Conservation (phyloP, 1,140 invertebrate genomes). For the Sycophaga agraensis region DNA sequence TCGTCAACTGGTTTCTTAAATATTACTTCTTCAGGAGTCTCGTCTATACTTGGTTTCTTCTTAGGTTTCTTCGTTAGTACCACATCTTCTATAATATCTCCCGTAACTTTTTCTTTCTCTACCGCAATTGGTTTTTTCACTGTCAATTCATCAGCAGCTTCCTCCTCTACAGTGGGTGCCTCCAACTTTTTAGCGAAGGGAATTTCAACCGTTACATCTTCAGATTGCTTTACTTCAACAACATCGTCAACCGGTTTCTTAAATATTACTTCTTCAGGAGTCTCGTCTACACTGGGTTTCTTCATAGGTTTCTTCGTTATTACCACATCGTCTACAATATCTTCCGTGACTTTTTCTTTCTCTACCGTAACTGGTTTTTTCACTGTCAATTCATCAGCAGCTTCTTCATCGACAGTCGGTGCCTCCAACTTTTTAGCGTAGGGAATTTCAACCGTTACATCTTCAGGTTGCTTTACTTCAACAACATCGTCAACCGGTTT, state of each 20-base stretch:
- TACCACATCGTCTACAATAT: constrained; percentile 37
- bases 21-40: constrained; percentile 41
- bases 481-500: constrained; percentile 36
- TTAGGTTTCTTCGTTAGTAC: constrained; percentile 33
- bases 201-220: constrained; percentile 36
- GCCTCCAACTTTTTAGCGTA: constrained; percentile 49
- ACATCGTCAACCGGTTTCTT: constrained; percentile 46
- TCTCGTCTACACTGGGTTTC: constrained; percentile 29
- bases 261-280: constrained; percentile 39
- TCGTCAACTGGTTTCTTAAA: constrained; percentile 33
- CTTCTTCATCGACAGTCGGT: constrained; percentile 45
- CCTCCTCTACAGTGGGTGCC: constrained; percentile 30
- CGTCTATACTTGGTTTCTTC: constrained; percentile 37
- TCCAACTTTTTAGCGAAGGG: constrained; percentile 36
- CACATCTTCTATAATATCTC: constrained; percentile 33
- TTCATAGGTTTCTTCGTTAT: constrained; percentile 42
- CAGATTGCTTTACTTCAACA: constrained; percentile 42
- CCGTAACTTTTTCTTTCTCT: constrained; percentile 38
- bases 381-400: constrained; percentile 55
- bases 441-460: constrained; percentile 40
- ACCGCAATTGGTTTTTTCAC: constrained; percentile 48
- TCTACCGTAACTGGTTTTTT: constrained; percentile 45
- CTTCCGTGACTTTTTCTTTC: constrained; percentile 36
- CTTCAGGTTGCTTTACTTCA: constrained; percentile 29
- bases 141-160: constrained; percentile 41